These are phyloP conservation scores for Coelinius sp. DNA, from an alignment of 2,888 invertebrate species.

Conservation along the genomic window DNA sequence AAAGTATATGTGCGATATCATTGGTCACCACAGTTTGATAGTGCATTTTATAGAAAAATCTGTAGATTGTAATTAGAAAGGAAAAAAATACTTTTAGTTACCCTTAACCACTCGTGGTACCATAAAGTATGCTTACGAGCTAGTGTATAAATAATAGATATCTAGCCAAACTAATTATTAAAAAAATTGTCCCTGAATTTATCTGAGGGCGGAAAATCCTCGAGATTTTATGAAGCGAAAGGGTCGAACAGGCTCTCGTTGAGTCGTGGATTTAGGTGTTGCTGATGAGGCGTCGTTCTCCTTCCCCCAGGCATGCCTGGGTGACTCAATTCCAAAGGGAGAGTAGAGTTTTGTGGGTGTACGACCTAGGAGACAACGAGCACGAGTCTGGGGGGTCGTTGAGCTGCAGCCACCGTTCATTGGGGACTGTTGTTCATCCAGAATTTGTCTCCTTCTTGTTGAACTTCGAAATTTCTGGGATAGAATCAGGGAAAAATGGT, in stretches of 20 bases:
- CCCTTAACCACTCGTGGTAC: no score
- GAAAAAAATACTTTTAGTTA: no score
- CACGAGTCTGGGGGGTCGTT: constrained; percentile 71
- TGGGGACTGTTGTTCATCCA: constrained; percentile 73
- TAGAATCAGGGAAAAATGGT: no score
- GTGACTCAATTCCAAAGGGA: constrained; percentile 83
- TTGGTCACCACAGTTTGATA: neutral
- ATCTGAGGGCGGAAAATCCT: constrained; percentile 64
- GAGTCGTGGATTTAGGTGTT: constrained; percentile 48
- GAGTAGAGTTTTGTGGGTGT: constrained; percentile 84
- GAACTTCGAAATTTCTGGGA: constrained; percentile 73
- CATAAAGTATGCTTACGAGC: neutral
- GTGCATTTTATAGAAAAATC: neutral
- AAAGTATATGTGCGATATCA: constrained; percentile 1
- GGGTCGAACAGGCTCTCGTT: constrained; percentile 55
- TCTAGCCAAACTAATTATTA: constrained; percentile 19
- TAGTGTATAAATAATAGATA: constrained; percentile 1
- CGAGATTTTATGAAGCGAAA: constrained; percentile 61
- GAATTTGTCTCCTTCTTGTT: constrained; percentile 73
- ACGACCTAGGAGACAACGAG: constrained; percentile 73
- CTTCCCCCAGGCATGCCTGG: constrained; percentile 73
- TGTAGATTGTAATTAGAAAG: neutral
- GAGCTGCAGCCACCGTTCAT: constrained; percentile 59
- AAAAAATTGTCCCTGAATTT: constrained; percentile 42
- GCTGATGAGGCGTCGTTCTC: constrained; percentile 70